These are phyloP conservation scores for Monopterus albus DNA, from an alignment of 2,113 vertebrate species.

Conservation along the genomic window DNA sequence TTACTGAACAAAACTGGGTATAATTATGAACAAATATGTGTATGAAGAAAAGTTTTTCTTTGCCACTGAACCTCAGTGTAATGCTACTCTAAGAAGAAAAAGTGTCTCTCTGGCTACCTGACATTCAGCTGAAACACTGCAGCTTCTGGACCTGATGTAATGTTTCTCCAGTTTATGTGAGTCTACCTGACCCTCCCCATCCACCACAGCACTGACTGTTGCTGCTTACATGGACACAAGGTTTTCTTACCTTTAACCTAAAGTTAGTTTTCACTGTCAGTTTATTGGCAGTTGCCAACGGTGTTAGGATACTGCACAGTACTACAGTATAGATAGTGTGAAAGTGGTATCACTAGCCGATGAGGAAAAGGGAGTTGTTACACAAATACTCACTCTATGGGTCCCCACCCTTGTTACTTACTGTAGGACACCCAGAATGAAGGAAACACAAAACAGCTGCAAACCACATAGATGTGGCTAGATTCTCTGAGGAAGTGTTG, in stretches of 20 bases:
- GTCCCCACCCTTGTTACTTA: no score
- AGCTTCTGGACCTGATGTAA: not conserved
- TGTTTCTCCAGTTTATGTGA: not conserved
- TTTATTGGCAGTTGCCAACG: not conserved
- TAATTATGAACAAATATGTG: no score
- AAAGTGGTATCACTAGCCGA: not conserved
- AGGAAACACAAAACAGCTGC: no score
- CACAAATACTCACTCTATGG: no score
- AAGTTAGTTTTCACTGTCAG: not conserved
- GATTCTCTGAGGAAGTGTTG: no score
- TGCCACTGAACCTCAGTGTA: no score
- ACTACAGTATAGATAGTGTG: not conserved
- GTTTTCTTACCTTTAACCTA: slow-evolving; percentile 25
- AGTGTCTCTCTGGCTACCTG: not conserved
- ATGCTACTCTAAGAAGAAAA: no score
- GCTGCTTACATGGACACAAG: no score
- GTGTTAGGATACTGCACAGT: not conserved
- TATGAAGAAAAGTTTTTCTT: no score
- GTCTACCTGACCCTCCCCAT: not conserved
- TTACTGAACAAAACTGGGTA: no score
- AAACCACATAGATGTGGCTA: no score
- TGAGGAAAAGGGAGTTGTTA: slow-evolving; percentile 51
- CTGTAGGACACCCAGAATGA: no score
- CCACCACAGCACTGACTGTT: not conserved
- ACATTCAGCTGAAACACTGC: not conserved